Base-by-base conservation (phyloP, 2,888 invertebrate species). In the Parnassius mnemosyne region DNA sequence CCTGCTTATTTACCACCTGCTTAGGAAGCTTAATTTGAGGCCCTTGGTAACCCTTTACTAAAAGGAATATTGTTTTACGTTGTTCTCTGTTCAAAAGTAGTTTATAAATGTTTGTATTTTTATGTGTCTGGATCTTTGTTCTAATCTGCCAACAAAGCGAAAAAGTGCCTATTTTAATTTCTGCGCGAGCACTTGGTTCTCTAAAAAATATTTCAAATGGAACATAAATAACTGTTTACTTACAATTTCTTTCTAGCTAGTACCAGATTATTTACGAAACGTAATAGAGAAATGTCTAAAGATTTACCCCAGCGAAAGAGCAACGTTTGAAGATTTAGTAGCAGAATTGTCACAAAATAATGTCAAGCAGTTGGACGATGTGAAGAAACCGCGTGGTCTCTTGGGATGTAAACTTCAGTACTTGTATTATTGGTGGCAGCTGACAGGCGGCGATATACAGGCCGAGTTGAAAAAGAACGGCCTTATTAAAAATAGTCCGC, bases 401-500 rank as follows among this genome's bases (percentile, higher is more conserved):
- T 75, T 93, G 71, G 90, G 90, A 0, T 89, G 91, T 66, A 93
- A 94, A 11, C 88, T 98, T 68, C 94, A 96, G 66, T 97, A 98
- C 78, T 92, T 98, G 41, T 99, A 98, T 81, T 96, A 98, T 80
- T 94, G 98, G 86, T 99, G 99, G 99, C 96, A 97, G 80, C 81
- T 99, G 62, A 97, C 99, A 16, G 99, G 99, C 1, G 98, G 98
- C 0, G 98, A 99, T 87, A 95, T 98, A 60, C 96, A 97, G 66
- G 93, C 95, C 0, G 98, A 98, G 80, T 90, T 99, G 44, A 97
- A 97, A 78, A 97, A 96, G 78, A 97, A 97, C 81, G 97, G 97
- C 0, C 92, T 98, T 2, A 96, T 98, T 60, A 94, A 97, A 76
- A 96, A 96, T 64, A 96, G 95, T 76, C 95, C 96, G 0, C 96